A percentile compares a stretch with the other conserved stretches of the same genome.
phyloP scores from a whole-genome alignment of 2,888 invertebrate genomes.

The Hypomecis punctinalis region DNA sequence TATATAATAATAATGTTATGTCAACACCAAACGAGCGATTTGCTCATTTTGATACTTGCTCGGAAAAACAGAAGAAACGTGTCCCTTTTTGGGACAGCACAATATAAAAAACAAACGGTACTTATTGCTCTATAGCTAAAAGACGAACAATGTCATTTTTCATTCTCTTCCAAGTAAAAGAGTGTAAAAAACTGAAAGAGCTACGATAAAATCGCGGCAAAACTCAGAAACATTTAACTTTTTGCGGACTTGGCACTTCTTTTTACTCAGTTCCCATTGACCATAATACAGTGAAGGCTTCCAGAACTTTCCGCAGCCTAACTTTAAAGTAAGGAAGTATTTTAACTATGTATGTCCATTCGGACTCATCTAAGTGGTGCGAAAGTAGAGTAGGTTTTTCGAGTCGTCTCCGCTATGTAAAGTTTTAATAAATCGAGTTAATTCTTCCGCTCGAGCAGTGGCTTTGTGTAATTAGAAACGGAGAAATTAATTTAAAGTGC shows the following conservation, averaged over 20 bases:
- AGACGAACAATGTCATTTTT: conserved; percentile 51
- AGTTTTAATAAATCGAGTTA: conserved; percentile 38
- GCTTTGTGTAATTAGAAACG: conserved; percentile 19
- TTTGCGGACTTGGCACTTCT: conserved; percentile 58
- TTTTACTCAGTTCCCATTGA: conserved; percentile 61
- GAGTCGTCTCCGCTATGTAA: conserved; percentile 14
- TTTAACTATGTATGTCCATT: conserved; percentile 44
- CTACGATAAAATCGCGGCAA: conserved; percentile 51
- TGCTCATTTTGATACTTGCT: too few species aligned
- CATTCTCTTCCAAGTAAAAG: conserved; percentile 47
- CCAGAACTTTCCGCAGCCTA: conserved; percentile 55
- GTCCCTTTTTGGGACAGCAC: not conserved
- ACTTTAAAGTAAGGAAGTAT: conserved; percentile 63
- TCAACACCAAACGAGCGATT: too few species aligned
- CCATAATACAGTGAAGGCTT: conserved; percentile 65
- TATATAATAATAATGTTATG: too few species aligned
- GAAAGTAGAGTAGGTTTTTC: conserved; percentile 38
- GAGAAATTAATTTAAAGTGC: conserved; percentile 5
- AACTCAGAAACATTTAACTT: conserved; percentile 68
- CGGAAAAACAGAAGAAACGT: too few species aligned
- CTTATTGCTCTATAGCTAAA: conserved; percentile 15
- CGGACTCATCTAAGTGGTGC: conserved; percentile 38
- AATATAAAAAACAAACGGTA: conserved; percentile 21
- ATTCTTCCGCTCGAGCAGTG: conserved; percentile 10
- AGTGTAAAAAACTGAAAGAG: conserved; percentile 54